These are phyloP conservation scores for Pseudomyrmex concolor DNA, from an alignment of 1,140 invertebrate genomes.

Conservation along the genomic window DNA sequence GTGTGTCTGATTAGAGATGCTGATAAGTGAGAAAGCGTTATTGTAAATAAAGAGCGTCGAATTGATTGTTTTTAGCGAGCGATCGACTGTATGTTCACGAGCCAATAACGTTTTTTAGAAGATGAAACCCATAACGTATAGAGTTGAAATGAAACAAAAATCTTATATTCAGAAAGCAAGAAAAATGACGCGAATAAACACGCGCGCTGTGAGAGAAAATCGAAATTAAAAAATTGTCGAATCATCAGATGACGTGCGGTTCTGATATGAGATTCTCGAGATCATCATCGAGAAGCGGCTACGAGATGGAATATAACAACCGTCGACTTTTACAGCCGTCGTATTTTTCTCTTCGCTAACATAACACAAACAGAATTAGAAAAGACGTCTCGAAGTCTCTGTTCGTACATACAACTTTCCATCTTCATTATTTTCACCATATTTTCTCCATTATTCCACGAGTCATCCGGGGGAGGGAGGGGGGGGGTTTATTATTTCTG, in stretches of 20 bases:
- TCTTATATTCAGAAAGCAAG: too few species aligned
- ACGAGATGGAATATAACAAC: too few species aligned
- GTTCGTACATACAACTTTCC: conserved; percentile 19
- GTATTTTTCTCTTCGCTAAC: neutral
- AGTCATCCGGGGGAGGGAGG: conserved; percentile 7
- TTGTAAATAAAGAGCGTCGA: conserved; percentile 50
- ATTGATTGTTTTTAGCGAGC: conserved; percentile 25
- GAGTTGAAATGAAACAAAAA: too few species aligned
- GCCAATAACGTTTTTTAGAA: neutral
- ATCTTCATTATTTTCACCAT: conserved; percentile 23
- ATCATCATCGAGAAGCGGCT: too few species aligned
- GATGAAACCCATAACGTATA: too few species aligned
- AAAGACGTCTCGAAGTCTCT: conserved; percentile 10
- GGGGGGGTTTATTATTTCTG: neutral
- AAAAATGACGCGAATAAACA: too few species aligned
- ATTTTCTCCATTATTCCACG: conserved; percentile 20
- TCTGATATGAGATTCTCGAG: too few species aligned
- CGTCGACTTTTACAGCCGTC: too few species aligned
- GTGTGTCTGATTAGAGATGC: conserved; percentile 52
- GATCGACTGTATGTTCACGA: neutral
- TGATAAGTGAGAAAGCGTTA: conserved; percentile 53
- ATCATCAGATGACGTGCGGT: too few species aligned
- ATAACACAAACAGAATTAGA: conserved; percentile 27
- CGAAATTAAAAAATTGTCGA: too few species aligned
- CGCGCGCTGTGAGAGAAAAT: too few species aligned